A percentile compares a stretch with the other conserved stretches of the same genome.
phyloP scores from a whole-genome alignment of 2,113 vertebrate species.

The Leuciscus idus region DNA sequence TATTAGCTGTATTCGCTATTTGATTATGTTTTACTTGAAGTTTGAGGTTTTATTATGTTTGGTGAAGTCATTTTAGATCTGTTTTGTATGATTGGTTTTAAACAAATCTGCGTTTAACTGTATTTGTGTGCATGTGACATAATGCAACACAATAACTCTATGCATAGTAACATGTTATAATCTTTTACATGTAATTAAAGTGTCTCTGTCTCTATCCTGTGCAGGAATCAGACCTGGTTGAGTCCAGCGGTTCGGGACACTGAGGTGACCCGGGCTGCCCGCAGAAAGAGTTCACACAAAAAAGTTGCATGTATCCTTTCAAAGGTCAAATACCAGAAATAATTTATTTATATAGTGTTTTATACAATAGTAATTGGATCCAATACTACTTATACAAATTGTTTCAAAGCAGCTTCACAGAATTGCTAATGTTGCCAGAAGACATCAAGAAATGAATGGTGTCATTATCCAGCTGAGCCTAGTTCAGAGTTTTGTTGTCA shows the following conservation, averaged over 20 bases:
- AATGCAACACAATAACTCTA: no score
- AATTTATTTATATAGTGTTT: background rate
- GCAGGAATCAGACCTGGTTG: slow-evolving; percentile 41
- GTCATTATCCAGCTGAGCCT: background rate
- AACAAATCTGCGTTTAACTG: background rate
- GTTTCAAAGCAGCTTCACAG: background rate
- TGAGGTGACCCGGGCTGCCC: slow-evolving; percentile 72
- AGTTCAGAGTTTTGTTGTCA: background rate
- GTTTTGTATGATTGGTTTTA: background rate
- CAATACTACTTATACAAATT: background rate
- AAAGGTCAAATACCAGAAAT: background rate
- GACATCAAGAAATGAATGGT: background rate
- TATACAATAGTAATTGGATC: no score
- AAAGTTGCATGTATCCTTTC: slow-evolving; percentile 83
- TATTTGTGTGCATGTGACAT: background rate
- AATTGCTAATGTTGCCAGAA: background rate
- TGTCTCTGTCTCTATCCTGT: background rate
- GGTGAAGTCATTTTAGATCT: background rate
- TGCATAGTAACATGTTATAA: background rate
- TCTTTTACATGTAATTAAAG: background rate
- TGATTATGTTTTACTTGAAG: background rate
- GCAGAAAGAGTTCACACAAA: slow-evolving; percentile 78
- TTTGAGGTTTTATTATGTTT: background rate
- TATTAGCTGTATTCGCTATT: background rate
- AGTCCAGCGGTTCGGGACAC: slow-evolving; percentile 68